Conservation (phyloP, 2,113 vertebrate genomes). For the Cygnus atratus region DNA sequence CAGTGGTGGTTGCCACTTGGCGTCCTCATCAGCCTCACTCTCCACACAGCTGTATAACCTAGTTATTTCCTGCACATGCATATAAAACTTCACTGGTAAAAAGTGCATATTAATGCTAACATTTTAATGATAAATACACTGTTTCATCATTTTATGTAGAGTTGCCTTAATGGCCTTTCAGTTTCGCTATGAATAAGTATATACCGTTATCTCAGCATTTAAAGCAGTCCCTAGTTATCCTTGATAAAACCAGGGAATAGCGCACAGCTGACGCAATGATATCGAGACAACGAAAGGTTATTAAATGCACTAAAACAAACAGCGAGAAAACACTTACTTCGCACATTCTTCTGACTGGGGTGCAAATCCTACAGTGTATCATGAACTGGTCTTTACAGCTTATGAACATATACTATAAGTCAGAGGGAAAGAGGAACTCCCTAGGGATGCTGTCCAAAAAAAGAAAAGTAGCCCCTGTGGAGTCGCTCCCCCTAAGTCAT, state of each 20-base stretch:
- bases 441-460: constrained; percentile 60
- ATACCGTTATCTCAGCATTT: not conserved
- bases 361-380: constrained; percentile 23
- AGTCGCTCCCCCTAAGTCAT: constrained; percentile 27
- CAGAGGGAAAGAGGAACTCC: constrained; percentile 64
- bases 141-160: not conserved
- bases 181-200: not conserved
- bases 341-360: constrained; percentile 28
- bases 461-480: constrained; percentile 58
- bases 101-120: not conserved
- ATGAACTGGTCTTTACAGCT: constrained; percentile 14
- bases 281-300: constrained; percentile 3
- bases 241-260: not conserved
- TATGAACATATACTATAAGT: constrained; percentile 47
- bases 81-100: not conserved
- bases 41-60: not conserved
- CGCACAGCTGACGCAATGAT: not conserved
- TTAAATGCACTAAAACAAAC: not conserved
- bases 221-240: not conserved
- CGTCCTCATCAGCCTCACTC: constrained; percentile 30
- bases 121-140: constrained; percentile 13
- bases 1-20: not conserved
- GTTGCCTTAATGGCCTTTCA: not conserved
- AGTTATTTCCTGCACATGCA: not conserved
- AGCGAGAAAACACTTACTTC: constrained; percentile 14